Percentiles rank a stretch among this genome's conserved stretches.
Evolutionary conservation across 2,113 vertebrate species (phyloP).

Genomic region (Gallinago paraguaiae): DNA sequence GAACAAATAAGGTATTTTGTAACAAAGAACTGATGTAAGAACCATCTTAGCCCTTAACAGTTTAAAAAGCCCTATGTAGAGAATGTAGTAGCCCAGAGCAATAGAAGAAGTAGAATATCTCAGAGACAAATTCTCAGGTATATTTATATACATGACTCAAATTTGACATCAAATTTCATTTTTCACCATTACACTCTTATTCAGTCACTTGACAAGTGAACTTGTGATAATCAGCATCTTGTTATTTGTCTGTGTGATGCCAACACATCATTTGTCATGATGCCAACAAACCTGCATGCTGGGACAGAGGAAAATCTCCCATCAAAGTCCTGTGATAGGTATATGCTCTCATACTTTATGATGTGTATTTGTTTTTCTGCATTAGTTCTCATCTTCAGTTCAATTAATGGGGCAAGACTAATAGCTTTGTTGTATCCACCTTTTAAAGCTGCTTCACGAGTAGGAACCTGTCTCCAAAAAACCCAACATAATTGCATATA

Average conservation of each 20-base stretch:
- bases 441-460: no score
- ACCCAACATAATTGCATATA: no score
- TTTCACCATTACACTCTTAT: neutral
- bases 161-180: neutral
- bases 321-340: no score
- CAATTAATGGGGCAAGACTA: no score
- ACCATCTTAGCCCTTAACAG: neutral
- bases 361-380: no score
- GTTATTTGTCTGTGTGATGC: neutral
- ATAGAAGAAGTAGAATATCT: neutral
- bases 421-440: no score
- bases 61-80: neutral
- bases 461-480: no score
- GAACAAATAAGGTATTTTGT: constrained; percentile 34
- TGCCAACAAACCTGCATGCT: no score
- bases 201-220: neutral
- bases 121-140: neutral
- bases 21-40: neutral
- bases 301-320: no score
- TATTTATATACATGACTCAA: neutral
- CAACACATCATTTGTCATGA: neutral
- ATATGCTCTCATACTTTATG: no score
- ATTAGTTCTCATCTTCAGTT: no score
- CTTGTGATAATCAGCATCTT: rapidly evolving
- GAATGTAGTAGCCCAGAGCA: neutral